Evolutionary conservation across 2,888 invertebrate genomes (phyloP).

Genomic region (Geotrupes spiniger): DNA sequence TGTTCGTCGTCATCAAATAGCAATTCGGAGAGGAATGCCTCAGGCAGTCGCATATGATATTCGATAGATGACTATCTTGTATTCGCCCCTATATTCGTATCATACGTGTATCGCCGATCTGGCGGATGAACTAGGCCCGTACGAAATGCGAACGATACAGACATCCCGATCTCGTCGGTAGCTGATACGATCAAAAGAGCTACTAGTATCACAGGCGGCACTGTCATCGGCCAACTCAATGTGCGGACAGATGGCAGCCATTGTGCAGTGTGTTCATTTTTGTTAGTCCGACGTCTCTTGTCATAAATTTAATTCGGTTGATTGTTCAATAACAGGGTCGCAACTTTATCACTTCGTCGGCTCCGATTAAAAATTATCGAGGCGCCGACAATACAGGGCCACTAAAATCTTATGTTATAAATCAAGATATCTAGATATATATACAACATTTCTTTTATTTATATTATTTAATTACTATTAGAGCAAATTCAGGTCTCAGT

Average conservation of each 20-base stretch:
- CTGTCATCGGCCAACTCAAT: constrained; percentile 26
- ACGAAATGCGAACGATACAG: constrained; percentile 19
- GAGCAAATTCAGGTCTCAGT: no score
- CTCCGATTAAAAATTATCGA: no score
- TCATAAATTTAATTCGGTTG: background rate
- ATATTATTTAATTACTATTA: no score
- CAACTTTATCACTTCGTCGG: no score
- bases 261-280: constrained; percentile 1
- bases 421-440: no score
- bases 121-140: background rate
- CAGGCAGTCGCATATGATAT: constrained; percentile 5
- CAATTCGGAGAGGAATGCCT: background rate
- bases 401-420: no score
- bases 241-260: constrained; percentile 26
- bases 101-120: background rate
- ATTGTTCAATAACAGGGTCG: constrained; percentile 2
- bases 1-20: no score
- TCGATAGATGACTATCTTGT: background rate
- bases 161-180: constrained; percentile 26
- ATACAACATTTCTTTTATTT: no score
- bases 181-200: constrained; percentile 27
- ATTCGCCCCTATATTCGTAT: background rate
- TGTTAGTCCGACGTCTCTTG: background rate
- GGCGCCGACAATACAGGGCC: no score
- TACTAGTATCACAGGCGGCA: constrained; percentile 25